Conservation (phyloP, 2,888 invertebrate genomes). For the Entomobrya proxima region DNA sequence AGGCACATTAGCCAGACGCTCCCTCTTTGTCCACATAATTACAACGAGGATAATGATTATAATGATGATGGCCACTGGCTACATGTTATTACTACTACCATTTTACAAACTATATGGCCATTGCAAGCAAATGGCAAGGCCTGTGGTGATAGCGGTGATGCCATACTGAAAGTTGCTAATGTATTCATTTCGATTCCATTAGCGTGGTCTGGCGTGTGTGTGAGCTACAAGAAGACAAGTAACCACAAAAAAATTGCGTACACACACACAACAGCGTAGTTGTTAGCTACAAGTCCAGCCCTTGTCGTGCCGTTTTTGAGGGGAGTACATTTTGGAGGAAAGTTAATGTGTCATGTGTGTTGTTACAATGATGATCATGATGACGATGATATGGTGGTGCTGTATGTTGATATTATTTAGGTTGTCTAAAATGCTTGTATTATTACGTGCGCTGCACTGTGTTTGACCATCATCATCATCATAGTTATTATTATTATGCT, state of each 20-base stretch:
- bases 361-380: conserved; percentile 4
- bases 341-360: conserved; percentile 32
- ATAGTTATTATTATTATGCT: no score
- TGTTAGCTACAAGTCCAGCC: neutral
- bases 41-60: conserved; percentile 12
- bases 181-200: conserved; percentile 44
- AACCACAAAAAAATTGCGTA: conserved; percentile 30
- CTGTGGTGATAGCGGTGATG: neutral
- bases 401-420: neutral
- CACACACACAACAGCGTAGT: neutral
- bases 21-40: conserved; percentile 42
- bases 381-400: conserved; percentile 11
- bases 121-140: neutral
- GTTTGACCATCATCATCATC: no score
- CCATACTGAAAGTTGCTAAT: conserved; percentile 28
- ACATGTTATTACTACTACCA: neutral
- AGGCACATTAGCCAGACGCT: conserved; percentile 25
- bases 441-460: neutral
- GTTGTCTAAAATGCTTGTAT: neutral
- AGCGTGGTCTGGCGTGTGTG: conserved; percentile 23
- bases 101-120: neutral
- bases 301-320: neutral
- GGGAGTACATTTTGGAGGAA: conserved; percentile 11
- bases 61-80: conserved; percentile 30
- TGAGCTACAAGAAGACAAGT: conserved; percentile 1